phyloP scores from a whole-genome alignment of 2,888 invertebrate species.

The Amphipoea lucens region DNA sequence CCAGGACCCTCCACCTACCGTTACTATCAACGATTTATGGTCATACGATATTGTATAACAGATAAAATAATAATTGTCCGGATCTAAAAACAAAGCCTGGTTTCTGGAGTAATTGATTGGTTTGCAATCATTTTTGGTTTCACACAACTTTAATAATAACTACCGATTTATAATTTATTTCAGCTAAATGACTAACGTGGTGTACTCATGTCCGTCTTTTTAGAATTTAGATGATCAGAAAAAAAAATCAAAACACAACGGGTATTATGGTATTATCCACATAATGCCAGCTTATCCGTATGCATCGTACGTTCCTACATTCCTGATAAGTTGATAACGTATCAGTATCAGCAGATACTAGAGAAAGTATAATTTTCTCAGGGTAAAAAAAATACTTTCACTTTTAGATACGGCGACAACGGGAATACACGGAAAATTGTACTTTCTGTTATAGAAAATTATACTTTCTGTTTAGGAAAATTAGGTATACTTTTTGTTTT shows the following conservation, averaged over 20 bases:
- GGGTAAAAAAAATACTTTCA: too few relatives aligned
- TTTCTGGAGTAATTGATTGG: constrained; percentile 54
- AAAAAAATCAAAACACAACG: constrained; percentile 37
- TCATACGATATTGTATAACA: constrained; percentile 83
- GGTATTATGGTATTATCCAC: constrained; percentile 30
- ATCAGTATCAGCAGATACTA: constrained; percentile 1
- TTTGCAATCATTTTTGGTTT: constrained; percentile 8
- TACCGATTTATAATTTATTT: background rate
- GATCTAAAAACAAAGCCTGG: constrained; percentile 68
- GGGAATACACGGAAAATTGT: too few relatives aligned
- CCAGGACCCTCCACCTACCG: constrained; percentile 77
- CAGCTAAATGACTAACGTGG: background rate
- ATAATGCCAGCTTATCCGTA: constrained; percentile 42
- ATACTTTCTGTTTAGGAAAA: too few relatives aligned
- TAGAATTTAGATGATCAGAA: background rate
- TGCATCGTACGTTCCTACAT: constrained; percentile 27
- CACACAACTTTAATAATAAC: background rate
- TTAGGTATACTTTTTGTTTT: too few relatives aligned
- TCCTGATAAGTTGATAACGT: background rate
- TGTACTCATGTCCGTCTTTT: background rate
- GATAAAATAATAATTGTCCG: constrained; percentile 87
- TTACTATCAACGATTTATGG: constrained; percentile 86
- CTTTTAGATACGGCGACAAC: too few relatives aligned
- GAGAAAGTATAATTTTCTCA: too few relatives aligned
- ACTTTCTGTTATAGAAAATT: too few relatives aligned